Percentiles rank a stretch among this genome's conserved stretches.
phyloP scores from a whole-genome alignment of 1,140 invertebrate genomes.

The Augochlora pura region DNA sequence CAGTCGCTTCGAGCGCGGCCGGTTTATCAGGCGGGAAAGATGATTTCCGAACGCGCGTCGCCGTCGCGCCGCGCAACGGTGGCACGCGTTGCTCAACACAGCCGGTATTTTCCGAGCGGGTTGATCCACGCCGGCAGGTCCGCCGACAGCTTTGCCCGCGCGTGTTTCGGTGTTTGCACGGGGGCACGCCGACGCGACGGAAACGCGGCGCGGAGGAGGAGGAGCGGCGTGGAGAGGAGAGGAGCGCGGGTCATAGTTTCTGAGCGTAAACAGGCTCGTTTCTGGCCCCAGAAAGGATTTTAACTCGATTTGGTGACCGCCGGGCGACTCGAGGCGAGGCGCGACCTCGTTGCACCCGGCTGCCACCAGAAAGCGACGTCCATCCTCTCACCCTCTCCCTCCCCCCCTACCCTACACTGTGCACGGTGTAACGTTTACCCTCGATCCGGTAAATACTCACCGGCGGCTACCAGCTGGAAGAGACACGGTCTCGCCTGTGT shows the following conservation, averaged over 20 bases:
- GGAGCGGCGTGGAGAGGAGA: too few relatives aligned
- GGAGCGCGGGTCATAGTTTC: neutral
- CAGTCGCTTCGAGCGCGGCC: too few relatives aligned
- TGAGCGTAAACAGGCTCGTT: slow-evolving; percentile 8
- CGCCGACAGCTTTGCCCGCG: neutral
- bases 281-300: slow-evolving; percentile 26
- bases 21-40: too few relatives aligned
- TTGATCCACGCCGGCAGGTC: neutral
- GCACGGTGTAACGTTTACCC: slow-evolving; percentile 38
- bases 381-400: too few relatives aligned
- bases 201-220: neutral
- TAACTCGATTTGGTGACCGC: slow-evolving; percentile 46
- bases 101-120: neutral
- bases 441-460: slow-evolving; percentile 77
- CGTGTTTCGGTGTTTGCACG: neutral
- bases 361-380: too few relatives aligned
- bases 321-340: slow-evolving; percentile 4
- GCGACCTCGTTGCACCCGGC: too few relatives aligned
- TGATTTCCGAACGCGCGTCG: too few relatives aligned
- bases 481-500: slow-evolving; percentile 88
- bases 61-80: too few relatives aligned
- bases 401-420: too few relatives aligned
- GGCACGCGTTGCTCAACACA: neutral
- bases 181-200: neutral
- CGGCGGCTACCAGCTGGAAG: slow-evolving; percentile 89